Conservation (phyloP, 2,797 vertebrate species). For the Notolepis coatsorum region DNA sequence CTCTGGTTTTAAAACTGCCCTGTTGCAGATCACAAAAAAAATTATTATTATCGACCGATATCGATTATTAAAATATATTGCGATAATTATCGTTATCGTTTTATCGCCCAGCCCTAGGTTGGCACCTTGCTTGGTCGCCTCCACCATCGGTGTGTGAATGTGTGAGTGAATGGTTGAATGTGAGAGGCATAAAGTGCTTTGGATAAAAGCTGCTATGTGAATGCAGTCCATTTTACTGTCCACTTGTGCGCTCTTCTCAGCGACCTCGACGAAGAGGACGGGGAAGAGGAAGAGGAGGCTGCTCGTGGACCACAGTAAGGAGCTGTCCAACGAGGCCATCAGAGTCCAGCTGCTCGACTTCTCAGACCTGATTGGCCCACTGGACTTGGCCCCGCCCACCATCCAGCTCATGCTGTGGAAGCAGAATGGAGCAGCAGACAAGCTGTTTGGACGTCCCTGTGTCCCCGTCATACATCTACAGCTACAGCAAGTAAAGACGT, state of each 20-base stretch:
- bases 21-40: too few relatives aligned
- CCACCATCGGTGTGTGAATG: too few relatives aligned
- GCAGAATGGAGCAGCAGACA: constrained; percentile 65
- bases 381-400: constrained; percentile 80
- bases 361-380: constrained; percentile 61
- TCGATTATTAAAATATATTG: too few relatives aligned
- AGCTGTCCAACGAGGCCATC: constrained; percentile 72
- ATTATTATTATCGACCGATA: too few relatives aligned
- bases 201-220: too few relatives aligned
- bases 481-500: constrained; percentile 69
- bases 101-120: too few relatives aligned
- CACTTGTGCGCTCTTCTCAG: constrained; percentile 65
- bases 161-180: too few relatives aligned
- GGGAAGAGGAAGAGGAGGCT: constrained; percentile 73
- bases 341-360: constrained; percentile 70
- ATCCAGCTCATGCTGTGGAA: constrained; percentile 78
- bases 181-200: too few relatives aligned
- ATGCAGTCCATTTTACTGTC: too few relatives aligned
- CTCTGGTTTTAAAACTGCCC: too few relatives aligned
- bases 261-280: constrained; percentile 57
- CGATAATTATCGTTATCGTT: too few relatives aligned
- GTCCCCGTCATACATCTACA: constrained; percentile 44
- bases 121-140: too few relatives aligned
- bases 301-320: constrained; percentile 75
- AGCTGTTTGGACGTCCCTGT: constrained; percentile 70